Evolutionary conservation across 2,797 vertebrate species (phyloP), one percentile per base, ranked within the genome.

Genomic region (Rachycentron canadum): DNA sequence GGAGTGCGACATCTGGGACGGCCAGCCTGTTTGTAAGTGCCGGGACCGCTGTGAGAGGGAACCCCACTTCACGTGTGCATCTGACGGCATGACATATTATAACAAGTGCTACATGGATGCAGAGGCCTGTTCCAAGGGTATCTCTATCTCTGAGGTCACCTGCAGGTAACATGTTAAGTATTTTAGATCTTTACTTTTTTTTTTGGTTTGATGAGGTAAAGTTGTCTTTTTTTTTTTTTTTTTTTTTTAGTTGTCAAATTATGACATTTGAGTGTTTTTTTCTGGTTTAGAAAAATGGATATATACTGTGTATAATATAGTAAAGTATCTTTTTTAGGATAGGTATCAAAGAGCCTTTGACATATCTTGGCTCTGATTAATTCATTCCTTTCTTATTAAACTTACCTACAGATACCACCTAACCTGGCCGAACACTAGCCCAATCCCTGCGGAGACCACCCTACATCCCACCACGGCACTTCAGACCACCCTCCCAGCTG

Each of bases 41-140:
- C 94, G 95, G 75, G 98, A 99, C 76, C 96, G 98, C 32, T 99
- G 98, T 21, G 98, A 99, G 95, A 96, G 97, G 82, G 97, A 99
- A 73, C 98, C 98, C 0, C 97, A 96, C 85, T 99, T 99, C 86
- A 99, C 97, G 4, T 99, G 98, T 0, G 98, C 98, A n/a, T 99
- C 98, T 0, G 98, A 99, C 0, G 98, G 98, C 76, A 97, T 99
- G 94, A 99, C 98, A 36, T 99, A 99, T 89, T 99, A 99, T 85
- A 99, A 99, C 91, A 99, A 97, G 92, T 99, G 98, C 91, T 99
- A 97, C 94, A 98, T 99, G 98, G 98, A 99, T 1, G 98, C 98
- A 0, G 98, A 99, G 90, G 98, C 98, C 78, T 99, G 98, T 83
- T 96, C 97, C 85, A 98, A 97, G 89, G 98, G 97, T 73, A 95